Evolutionary conservation across 2,888 invertebrate genomes (phyloP).

Genomic region (Lepidocyrtoides sp.): DNA sequence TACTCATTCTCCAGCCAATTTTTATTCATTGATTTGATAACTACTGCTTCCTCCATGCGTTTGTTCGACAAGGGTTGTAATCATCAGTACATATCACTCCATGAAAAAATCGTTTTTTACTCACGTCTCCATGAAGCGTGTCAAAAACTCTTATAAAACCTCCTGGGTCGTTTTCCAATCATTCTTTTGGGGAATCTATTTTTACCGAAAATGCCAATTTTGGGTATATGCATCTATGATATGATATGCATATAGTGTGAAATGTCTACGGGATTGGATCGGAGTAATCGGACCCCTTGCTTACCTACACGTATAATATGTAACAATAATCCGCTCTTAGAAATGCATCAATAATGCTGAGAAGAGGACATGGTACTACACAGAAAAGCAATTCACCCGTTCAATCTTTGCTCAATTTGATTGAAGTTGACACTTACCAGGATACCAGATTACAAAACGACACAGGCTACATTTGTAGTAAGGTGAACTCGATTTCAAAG

Average conservation of each 20-base stretch:
- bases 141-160: conserved; percentile 31
- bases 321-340: neutral
- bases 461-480: neutral
- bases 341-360: neutral
- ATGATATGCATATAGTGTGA: neutral
- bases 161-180: conserved; percentile 58
- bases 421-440: conserved; percentile 65
- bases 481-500: neutral
- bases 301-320: too few relatives aligned
- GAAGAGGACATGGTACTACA: neutral
- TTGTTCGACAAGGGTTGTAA: conserved; percentile 4
- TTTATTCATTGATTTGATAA: conserved; percentile 20
- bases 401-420: conserved; percentile 59
- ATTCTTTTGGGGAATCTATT: conserved; percentile 35
- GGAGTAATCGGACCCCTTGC: neutral
- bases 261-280: neutral
- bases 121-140: conserved; percentile 18
- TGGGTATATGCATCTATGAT: neutral
- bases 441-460: conserved; percentile 14
- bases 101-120: neutral
- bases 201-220: conserved; percentile 51
- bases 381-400: conserved; percentile 29
- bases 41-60: neutral
- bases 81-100: neutral
- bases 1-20: neutral